phyloP scores from a whole-genome alignment of 64 coral and sea anemone species.

The Pocillopora damicornis region DNA sequence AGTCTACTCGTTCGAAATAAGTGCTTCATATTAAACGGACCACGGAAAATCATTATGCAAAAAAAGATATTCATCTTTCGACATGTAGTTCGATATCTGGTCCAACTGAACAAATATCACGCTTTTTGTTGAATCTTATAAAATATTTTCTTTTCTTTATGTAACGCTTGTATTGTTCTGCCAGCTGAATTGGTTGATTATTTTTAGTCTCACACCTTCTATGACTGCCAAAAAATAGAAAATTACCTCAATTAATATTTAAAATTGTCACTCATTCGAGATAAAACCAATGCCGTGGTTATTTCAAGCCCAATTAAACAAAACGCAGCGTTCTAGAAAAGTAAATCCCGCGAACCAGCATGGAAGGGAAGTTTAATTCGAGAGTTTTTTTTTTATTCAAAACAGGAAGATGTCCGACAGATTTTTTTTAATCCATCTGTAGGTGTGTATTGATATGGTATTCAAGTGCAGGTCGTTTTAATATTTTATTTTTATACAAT shows the following conservation, averaged over 20 bases:
- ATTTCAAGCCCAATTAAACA: too few relatives aligned
- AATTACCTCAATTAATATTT: background rate
- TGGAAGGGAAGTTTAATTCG: background rate
- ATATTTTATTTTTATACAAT: background rate
- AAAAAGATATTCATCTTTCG: background rate
- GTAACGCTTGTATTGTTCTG: background rate
- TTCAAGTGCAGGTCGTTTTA: background rate
- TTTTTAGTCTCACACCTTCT: background rate
- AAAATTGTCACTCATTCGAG: background rate
- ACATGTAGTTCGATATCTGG: background rate
- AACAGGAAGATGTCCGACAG: background rate
- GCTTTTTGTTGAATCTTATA: background rate
- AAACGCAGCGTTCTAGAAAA: too few relatives aligned
- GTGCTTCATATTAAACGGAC: background rate
- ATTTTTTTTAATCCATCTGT: background rate
- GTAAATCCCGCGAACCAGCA: too few relatives aligned
- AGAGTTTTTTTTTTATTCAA: background rate
- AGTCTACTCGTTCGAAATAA: background rate
- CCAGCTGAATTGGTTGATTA: background rate
- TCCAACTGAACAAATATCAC: constrained; percentile 17
- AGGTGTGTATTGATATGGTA: background rate
- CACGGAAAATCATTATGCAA: background rate
- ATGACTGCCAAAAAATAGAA: background rate
- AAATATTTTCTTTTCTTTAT: background rate
- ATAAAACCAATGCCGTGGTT: background rate